phyloP scores from a whole-genome alignment of 1,140 invertebrate species.

The Geopemphigus sp. region DNA sequence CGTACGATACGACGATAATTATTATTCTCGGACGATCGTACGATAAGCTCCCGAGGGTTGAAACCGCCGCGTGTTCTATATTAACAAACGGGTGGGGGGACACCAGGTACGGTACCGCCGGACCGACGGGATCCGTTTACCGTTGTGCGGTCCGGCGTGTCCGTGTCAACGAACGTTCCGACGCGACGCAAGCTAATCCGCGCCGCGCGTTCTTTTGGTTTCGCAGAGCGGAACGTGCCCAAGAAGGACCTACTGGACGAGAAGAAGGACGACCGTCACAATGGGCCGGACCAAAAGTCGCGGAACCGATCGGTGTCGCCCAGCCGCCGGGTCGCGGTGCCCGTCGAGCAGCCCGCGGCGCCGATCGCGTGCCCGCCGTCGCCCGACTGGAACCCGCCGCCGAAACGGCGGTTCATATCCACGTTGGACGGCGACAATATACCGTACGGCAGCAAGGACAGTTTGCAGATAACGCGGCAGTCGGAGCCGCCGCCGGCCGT shows the following conservation, averaged over 20 bases:
- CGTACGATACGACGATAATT: neutral
- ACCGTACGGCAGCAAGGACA: conserved; percentile 67
- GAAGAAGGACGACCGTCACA: neutral
- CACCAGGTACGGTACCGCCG: too few relatives aligned
- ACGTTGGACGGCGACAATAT: conserved; percentile 73
- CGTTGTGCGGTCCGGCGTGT: too few relatives aligned
- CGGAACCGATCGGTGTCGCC: neutral
- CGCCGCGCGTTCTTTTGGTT: neutral
- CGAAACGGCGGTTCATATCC: conserved; percentile 69
- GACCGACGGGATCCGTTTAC: too few relatives aligned
- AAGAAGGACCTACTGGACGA: neutral
- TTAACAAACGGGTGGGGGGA: too few relatives aligned
- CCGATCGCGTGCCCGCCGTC: neutral
- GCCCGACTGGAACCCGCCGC: conserved; percentile 52
- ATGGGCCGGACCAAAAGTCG: neutral
- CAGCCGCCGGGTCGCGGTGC: neutral
- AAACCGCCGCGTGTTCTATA: too few relatives aligned
- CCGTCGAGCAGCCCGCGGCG: neutral
- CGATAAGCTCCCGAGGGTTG: too few relatives aligned
- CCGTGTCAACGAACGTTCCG: too few relatives aligned
- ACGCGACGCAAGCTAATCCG: too few relatives aligned
- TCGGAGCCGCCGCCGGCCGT: conserved; percentile 67
- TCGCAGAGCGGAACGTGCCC: conserved; percentile 2
- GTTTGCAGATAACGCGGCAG: conserved; percentile 73
- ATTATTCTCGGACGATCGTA: conserved; percentile 23